Evolutionary conservation across 2,888 invertebrate species (phyloP).

Genomic region (Mesorhabditis sp.): DNA sequence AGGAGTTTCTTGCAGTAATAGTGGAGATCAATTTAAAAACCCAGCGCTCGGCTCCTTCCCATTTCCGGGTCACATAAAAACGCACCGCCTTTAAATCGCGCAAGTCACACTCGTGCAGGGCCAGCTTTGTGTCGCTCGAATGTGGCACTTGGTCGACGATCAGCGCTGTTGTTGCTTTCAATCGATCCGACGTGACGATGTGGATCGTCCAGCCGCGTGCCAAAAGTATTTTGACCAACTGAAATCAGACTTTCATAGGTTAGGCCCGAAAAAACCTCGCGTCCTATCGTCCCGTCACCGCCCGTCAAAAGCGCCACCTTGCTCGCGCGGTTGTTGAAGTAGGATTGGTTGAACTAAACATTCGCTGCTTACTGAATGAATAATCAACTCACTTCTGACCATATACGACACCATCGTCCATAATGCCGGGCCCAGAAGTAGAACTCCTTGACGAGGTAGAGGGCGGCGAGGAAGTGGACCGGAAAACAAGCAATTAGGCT

Average conservation of each 20-base stretch:
- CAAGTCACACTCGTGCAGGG: slow-evolving; percentile 1
- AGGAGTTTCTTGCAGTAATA: too few relatives aligned
- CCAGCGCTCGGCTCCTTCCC: too few relatives aligned
- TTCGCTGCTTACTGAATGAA: background rate
- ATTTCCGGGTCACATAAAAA: too few relatives aligned
- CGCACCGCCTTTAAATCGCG: background rate
- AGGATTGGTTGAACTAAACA: background rate
- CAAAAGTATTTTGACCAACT: background rate
- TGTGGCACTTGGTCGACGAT: background rate
- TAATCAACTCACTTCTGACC: background rate
- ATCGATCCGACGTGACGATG: background rate
- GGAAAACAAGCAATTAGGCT: background rate
- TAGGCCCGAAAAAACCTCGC: background rate
- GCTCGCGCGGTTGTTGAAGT: slow-evolving; percentile 1
- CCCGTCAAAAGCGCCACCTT: background rate
- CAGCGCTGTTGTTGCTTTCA: background rate
- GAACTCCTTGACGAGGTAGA: background rate
- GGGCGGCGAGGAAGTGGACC: background rate
- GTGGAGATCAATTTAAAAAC: too few relatives aligned
- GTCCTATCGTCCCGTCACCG: background rate
- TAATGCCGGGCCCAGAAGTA: background rate
- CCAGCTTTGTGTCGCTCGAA: background rate
- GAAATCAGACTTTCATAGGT: background rate
- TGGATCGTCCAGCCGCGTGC: background rate
- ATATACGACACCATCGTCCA: background rate